Evolutionary conservation across 2,797 vertebrate species (phyloP), one percentile per base, ranked within the genome.

Genomic region (Dipus sagitta): DNA sequence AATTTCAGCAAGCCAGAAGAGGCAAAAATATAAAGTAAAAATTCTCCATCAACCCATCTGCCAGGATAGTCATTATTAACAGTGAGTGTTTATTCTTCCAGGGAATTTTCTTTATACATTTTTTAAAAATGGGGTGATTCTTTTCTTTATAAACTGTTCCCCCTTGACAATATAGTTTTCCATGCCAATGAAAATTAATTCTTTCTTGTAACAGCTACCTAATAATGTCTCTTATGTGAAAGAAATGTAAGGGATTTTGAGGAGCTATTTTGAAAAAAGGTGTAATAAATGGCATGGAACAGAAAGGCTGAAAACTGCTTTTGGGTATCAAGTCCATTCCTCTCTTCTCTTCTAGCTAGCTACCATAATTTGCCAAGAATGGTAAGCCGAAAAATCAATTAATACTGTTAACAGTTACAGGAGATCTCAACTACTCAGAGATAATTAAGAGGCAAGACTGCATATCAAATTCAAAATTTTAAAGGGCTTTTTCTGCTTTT

Each of bases 21-120:
- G 60, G 75, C 67, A 90, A 92, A 94, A 90, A 92, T 54, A 65
- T 10, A 60, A 94, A 87, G 64, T 75, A 74, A 90, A 90, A 92
- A 74, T 38, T 20, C 67, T 38, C 17, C 13, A 23, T 84, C 68
- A 92, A 62, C 18, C 67, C 80, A 68, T 74, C 54, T 77, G 75
- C 21, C 10, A 38, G 28, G 64, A 52, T 75, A 72, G 91, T 68
- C 60, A 67, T 94, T 94, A 89, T 85, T 90, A 83, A 94, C 6
- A 77, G 70, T 47, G 58, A 77, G 52, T 6, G 62, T 89, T 96
- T 83, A 54, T 90, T 92, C 62, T 79, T 68, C 75, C 62, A 84
- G 14, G 67, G 78, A 6, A 81, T 92, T 94, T 77, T 81, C 85
- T 92, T 93, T 87, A 38, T 9, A 89, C 8, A 64, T 74, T 42